Percentiles rank a stretch among this genome's conserved stretches.
Conservation (phyloP, 2,113 vertebrate species). For the Chelonoidis abingdonii region DNA sequence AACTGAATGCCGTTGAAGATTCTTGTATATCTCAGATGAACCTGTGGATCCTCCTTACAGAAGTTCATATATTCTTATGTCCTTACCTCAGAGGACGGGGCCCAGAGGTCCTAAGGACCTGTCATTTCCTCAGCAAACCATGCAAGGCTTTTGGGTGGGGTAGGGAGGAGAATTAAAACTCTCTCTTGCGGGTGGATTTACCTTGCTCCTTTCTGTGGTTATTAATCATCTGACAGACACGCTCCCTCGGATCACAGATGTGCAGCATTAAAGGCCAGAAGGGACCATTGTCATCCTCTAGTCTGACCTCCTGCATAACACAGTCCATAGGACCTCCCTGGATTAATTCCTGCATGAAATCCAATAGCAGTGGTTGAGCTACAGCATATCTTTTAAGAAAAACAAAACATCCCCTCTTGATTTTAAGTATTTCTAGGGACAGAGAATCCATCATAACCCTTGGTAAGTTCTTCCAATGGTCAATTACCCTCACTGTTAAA, state of each 20-base stretch:
- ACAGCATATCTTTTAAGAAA: neutral
- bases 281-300: rapidly evolving
- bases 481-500: neutral
- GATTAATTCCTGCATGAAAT: conserved; percentile 29
- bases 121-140: neutral
- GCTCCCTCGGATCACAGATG: neutral
- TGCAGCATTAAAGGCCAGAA: conserved; percentile 7
- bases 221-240: conserved; percentile 29
- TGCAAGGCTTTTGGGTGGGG: neutral
- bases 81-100: too few relatives aligned
- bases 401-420: neutral
- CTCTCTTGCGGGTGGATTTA: conserved; percentile 26
- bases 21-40: neutral
- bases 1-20: neutral
- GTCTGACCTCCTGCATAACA: conserved; percentile 18
- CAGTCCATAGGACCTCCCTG: conserved; percentile 30
- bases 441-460: neutral
- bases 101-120: neutral
- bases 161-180: neutral
- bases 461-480: neutral
- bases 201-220: neutral
- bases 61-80: too few relatives aligned
- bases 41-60: too few relatives aligned
- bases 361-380: neutral
- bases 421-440: neutral